Conservation (phyloP, 2,113 vertebrate genomes). For the Riparia riparia region DNA sequence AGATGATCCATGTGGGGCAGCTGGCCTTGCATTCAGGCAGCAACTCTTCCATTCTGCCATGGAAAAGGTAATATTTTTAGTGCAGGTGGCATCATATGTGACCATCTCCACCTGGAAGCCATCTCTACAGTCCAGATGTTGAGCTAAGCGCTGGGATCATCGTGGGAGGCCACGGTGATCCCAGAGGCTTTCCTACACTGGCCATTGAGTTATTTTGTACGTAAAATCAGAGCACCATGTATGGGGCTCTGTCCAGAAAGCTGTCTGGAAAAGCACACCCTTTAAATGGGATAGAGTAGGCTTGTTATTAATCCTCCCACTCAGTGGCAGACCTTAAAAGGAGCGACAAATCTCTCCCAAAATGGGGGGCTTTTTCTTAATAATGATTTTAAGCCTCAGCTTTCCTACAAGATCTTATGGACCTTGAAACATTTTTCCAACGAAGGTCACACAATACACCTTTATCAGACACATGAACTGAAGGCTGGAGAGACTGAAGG, state of each 20-base stretch:
- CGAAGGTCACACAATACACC: fast-evolving
- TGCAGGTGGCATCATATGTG: not conserved
- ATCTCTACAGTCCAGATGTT: not conserved
- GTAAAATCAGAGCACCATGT: not conserved
- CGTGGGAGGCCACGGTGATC: not conserved
- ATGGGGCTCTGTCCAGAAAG: not conserved
- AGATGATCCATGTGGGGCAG: not conserved
- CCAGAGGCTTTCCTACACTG: not conserved
- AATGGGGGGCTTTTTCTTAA: not conserved
- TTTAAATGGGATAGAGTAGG: not conserved
- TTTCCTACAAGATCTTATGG: not conserved
- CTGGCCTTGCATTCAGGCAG: not conserved
- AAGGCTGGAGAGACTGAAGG: not conserved
- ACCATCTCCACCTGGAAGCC: not conserved
- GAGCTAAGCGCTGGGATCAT: not conserved
- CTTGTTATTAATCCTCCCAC: not conserved
- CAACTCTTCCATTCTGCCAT: not conserved
- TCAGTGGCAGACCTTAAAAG: not conserved
- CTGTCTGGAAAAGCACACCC: not conserved
- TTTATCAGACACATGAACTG: not conserved
- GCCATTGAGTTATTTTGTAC: not conserved
- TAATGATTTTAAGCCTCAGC: not conserved
- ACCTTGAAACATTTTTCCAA: not conserved
- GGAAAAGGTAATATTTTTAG: not conserved
- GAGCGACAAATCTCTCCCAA: not conserved